A percentile compares a stretch with the other conserved stretches of the same genome.
These are phyloP conservation scores for Drosophila niveifrons DNA, from an alignment of 2,888 invertebrate genomes.

Conservation along the genomic window DNA sequence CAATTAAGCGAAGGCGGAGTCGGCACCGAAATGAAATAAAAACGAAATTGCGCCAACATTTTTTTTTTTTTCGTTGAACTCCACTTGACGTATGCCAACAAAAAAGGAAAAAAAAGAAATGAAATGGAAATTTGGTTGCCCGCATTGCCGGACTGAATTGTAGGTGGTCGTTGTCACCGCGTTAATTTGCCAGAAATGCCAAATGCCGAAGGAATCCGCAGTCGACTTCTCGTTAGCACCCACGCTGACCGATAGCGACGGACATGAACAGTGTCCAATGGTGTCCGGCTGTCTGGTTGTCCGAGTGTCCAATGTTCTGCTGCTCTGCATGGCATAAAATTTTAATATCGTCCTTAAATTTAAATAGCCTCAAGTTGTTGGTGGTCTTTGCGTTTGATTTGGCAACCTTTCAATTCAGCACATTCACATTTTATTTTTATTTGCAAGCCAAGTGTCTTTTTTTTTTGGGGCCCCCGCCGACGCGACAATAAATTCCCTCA, in stretches of 20 bases:
- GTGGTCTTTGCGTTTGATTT: slow-evolving; percentile 56
- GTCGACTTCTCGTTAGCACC: slow-evolving; percentile 57
- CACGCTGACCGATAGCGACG: slow-evolving; percentile 46
- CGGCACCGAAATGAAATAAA: slow-evolving; percentile 39
- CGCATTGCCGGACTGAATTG: not conserved
- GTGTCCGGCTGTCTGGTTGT: slow-evolving; percentile 12
- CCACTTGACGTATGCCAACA: slow-evolving; percentile 17
- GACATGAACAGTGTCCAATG: slow-evolving; percentile 10
- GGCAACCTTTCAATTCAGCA: slow-evolving; percentile 59
- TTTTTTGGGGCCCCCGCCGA: slow-evolving; percentile 15
- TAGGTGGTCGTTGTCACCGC: slow-evolving; percentile 16
- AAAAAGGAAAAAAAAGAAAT: not conserved
- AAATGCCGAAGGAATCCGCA: slow-evolving; percentile 45
- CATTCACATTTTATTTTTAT: slow-evolving; percentile 60
- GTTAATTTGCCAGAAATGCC: slow-evolving; percentile 66
- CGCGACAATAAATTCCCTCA: slow-evolving; percentile 58
- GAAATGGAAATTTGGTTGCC: slow-evolving; percentile 7
- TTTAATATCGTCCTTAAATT: slow-evolving; percentile 73
- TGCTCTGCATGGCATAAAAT: slow-evolving; percentile 56
- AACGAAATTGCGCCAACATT: slow-evolving; percentile 31
- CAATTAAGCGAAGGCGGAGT: slow-evolving; percentile 38
- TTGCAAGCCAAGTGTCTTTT: slow-evolving; percentile 49
- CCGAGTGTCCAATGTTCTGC: slow-evolving; percentile 49
- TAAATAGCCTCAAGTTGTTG: slow-evolving; percentile 71
- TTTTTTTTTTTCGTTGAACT: slow-evolving; percentile 4